Conservation (phyloP, 2,113 vertebrate species). For the Murina feae region DNA sequence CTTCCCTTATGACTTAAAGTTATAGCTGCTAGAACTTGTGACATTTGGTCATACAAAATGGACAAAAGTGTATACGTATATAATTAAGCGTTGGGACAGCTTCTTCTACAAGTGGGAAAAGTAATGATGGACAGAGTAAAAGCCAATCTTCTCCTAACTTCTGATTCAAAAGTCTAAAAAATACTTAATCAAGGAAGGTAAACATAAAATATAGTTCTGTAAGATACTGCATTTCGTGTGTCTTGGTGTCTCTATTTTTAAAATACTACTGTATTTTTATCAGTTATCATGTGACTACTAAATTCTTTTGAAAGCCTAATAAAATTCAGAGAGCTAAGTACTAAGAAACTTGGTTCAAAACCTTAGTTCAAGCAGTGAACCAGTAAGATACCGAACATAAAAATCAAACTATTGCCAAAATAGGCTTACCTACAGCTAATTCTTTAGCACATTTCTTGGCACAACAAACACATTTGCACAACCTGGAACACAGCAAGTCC, state of each 20-base stretch:
- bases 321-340: neutral
- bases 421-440: neutral
- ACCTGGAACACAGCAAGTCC: neutral
- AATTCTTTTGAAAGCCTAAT: neutral
- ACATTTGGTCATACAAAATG: neutral
- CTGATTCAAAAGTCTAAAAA: neutral
- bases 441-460: neutral
- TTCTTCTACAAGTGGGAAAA: neutral
- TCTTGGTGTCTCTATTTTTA: neutral
- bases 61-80: neutral
- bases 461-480: neutral
- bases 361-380: neutral
- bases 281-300: neutral
- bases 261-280: neutral
- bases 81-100: neutral
- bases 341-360: conserved; percentile 4
- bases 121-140: neutral
- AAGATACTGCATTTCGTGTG: neutral
- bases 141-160: neutral
- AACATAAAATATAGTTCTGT: neutral
- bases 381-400: neutral
- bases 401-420: neutral
- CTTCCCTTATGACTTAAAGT: neutral
- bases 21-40: neutral
- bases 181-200: neutral